These are phyloP conservation scores for Syritta pipiens DNA, from an alignment of 2,888 invertebrate genomes.

Conservation along the genomic window DNA sequence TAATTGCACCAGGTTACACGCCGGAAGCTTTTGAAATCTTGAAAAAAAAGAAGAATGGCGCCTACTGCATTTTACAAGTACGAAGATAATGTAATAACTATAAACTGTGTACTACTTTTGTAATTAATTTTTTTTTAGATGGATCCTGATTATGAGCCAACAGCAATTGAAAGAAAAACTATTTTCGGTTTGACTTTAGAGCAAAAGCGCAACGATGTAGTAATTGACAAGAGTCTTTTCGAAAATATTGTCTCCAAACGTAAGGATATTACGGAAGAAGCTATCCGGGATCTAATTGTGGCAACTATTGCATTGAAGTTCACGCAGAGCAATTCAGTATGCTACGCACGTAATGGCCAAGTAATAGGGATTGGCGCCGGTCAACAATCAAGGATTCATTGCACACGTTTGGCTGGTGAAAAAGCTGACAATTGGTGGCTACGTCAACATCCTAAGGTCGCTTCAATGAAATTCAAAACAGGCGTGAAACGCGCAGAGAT, in stretches of 20 bases:
- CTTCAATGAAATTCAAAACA: conserved; percentile 89
- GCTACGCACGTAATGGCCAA: conserved; percentile 91
- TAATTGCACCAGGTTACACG: conserved; percentile 95
- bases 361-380: conserved; percentile 99
- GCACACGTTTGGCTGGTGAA: conserved; percentile 97
- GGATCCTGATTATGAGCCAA: conserved; percentile 91
- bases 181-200: conserved; percentile 92
- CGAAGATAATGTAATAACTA: background rate
- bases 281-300: conserved; percentile 93
- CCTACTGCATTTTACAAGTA: conserved; percentile 92
- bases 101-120: too few species aligned
- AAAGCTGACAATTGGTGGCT: conserved; percentile 99
- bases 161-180: conserved; percentile 88
- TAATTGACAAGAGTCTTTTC: conserved; percentile 88
- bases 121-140: conserved; percentile 82
- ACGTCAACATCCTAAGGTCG: conserved; percentile 93
- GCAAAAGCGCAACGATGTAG: conserved; percentile 93
- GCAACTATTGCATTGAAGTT: conserved; percentile 98
- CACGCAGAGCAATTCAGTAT: conserved; percentile 99
- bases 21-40: conserved; percentile 90
- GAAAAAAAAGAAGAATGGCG: conserved; percentile 96
- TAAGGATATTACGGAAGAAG: conserved; percentile 85
- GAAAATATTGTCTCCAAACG: conserved; percentile 88
- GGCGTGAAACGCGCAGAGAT: conserved; percentile 94
- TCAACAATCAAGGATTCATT: conserved; percentile 98